phyloP scores from a whole-genome alignment of 2,888 invertebrate genomes.

The Heliconius erato region DNA sequence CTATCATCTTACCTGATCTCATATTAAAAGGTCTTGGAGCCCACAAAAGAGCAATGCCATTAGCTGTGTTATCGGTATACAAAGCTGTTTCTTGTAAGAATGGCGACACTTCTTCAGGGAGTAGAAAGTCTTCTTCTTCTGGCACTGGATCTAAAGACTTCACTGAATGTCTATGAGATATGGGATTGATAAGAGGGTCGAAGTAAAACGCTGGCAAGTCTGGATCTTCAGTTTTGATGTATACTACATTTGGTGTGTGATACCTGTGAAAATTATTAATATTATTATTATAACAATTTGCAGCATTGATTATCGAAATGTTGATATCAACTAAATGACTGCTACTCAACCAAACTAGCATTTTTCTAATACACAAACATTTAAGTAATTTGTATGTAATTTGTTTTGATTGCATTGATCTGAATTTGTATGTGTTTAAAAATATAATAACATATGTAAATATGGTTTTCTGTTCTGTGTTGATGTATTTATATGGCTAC shows the following conservation, averaged over 20 bases:
- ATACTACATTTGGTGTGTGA: constrained; percentile 99
- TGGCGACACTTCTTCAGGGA: constrained; percentile 96
- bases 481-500: background rate
- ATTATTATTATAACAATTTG: too few species aligned
- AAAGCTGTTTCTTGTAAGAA: constrained; percentile 97
- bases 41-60: constrained; percentile 98
- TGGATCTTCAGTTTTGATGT: constrained; percentile 99
- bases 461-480: background rate
- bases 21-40: constrained; percentile 99
- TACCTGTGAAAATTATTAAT: constrained; percentile 89
- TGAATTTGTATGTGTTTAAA: background rate
- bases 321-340: too few species aligned
- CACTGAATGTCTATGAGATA: constrained; percentile 96
- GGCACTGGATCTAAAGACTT: constrained; percentile 94
- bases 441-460: background rate
- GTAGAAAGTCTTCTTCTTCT: constrained; percentile 97
- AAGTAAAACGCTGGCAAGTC: constrained; percentile 99
- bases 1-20: constrained; percentile 89
- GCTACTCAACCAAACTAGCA: too few species aligned
- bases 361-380: too few species aligned
- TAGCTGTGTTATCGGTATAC: constrained; percentile 99
- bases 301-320: too few species aligned
- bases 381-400: too few species aligned
- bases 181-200: constrained; percentile 99
- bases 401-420: too few species aligned